Evolutionary conservation across 1,140 invertebrate genomes (phyloP).

Genomic region (Atta colombica): DNA sequence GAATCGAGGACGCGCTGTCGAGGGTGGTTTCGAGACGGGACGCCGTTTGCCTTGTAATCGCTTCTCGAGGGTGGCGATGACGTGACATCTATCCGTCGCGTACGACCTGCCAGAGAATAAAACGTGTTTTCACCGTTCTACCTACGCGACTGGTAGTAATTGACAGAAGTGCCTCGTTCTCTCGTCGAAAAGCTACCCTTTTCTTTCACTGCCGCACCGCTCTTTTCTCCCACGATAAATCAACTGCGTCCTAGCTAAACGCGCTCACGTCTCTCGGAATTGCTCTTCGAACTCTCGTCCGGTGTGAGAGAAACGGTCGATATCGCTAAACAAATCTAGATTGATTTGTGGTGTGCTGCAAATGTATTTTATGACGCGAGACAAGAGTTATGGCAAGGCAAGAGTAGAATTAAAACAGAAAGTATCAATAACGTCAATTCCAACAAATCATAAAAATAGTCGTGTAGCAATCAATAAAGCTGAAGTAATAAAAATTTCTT

Average conservation of each 20-base stretch:
- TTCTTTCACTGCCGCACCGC: conserved; percentile 50
- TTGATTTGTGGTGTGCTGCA: conserved; percentile 33
- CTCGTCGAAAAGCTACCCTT: conserved; percentile 59
- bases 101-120: conserved; percentile 44
- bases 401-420: neutral
- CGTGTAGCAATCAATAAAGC: no score
- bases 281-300: conserved; percentile 31
- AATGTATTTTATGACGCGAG: conserved; percentile 57
- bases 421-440: neutral
- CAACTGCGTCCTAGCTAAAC: conserved; percentile 26
- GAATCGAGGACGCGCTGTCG: conserved; percentile 27
- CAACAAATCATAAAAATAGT: conserved; percentile 1
- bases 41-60: conserved; percentile 63
- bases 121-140: conserved; percentile 57
- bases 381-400: neutral
- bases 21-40: conserved; percentile 46
- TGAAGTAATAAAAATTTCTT: no score
- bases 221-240: conserved; percentile 60
- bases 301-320: conserved; percentile 23
- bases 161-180: conserved; percentile 62
- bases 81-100: conserved; percentile 63
- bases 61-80: conserved; percentile 67
- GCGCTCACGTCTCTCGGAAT: conserved; percentile 42
- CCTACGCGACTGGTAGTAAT: conserved; percentile 57
- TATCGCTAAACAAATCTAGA: conserved; percentile 54